Evolutionary conservation across 2,797 vertebrate genomes (phyloP).

Genomic region (Malacoctenus gilli): DNA sequence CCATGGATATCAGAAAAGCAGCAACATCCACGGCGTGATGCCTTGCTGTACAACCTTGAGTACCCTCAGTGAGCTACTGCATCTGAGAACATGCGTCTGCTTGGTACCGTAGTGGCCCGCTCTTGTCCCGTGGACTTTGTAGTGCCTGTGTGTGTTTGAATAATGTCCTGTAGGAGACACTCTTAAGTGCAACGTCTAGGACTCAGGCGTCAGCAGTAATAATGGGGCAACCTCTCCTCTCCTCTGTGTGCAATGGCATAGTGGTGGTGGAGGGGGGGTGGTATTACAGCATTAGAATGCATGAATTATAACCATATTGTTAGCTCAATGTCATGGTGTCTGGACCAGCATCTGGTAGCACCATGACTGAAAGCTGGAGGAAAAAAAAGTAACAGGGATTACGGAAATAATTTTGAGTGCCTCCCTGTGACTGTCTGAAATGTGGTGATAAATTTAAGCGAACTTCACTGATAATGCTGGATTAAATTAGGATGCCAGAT

Average conservation of each 20-base stretch:
- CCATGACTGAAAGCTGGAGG: too few species aligned
- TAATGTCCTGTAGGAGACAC: slow-evolving; percentile 80
- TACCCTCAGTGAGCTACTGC: slow-evolving; percentile 34
- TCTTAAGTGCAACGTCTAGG: slow-evolving; percentile 78
- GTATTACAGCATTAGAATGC: slow-evolving; percentile 71
- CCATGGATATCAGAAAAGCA: slow-evolving; percentile 8
- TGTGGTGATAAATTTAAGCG: slow-evolving; percentile 48
- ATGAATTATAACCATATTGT: slow-evolving; percentile 69
- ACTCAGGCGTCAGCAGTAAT: slow-evolving; percentile 81
- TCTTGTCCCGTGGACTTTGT: slow-evolving; percentile 63
- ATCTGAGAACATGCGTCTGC: slow-evolving; percentile 49
- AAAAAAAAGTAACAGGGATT: slow-evolving; percentile 31
- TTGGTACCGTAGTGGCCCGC: slow-evolving; percentile 40
- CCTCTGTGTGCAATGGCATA: slow-evolving; percentile 65
- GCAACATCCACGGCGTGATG: slow-evolving; percentile 26
- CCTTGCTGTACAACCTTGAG: slow-evolving; percentile 64
- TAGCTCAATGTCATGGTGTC: slow-evolving; percentile 67
- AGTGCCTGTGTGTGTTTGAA: slow-evolving; percentile 71
- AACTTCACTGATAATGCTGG: slow-evolving; percentile 43
- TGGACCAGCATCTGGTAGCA: slow-evolving; percentile 30
- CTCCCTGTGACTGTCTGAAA: slow-evolving; percentile 26
- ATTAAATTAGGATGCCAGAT: slow-evolving; percentile 42
- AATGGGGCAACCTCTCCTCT: slow-evolving; percentile 70
- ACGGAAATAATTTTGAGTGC: slow-evolving; percentile 29
- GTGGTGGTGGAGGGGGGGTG: too few species aligned